A percentile compares a stretch with the other conserved stretches of the same genome.
Evolutionary conservation across 2,113 vertebrate species (phyloP).

Genomic region (Dicerorhinus sumatrensis): DNA sequence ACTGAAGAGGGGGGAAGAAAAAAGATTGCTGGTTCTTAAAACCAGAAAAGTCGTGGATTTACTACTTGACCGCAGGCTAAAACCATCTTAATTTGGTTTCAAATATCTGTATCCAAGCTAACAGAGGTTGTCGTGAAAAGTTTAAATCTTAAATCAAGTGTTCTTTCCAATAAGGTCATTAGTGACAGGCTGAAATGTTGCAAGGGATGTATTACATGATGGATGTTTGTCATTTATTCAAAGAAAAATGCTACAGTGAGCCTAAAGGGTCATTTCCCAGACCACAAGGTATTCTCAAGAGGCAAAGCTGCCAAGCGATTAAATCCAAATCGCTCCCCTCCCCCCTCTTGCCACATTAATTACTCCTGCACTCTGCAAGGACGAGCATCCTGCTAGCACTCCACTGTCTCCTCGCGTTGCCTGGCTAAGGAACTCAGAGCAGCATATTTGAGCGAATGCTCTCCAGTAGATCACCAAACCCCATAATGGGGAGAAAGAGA

Average conservation of each 20-base stretch:
- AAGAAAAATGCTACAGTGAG: constrained; percentile 70
- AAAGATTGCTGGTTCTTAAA: constrained; percentile 58
- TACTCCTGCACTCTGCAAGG: constrained; percentile 27
- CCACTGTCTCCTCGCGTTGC: not conserved
- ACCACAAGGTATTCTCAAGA: constrained; percentile 38
- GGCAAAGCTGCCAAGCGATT: constrained; percentile 7
- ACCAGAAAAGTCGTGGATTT: constrained; percentile 75
- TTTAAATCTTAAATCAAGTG: constrained; percentile 86
- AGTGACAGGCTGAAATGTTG: constrained; percentile 80
- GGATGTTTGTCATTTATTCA: constrained; percentile 53
- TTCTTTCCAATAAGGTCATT: constrained; percentile 84
- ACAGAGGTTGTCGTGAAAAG: constrained; percentile 83
- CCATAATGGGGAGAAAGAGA: not conserved
- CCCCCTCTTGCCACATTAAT: not conserved
- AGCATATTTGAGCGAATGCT: not conserved
- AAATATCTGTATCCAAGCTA: constrained; percentile 77
- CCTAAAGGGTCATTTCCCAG: constrained; percentile 75
- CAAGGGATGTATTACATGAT: constrained; percentile 79
- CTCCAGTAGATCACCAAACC: not conserved
- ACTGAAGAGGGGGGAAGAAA: accelerated
- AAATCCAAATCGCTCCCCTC: constrained; percentile 34
- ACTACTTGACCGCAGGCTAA: constrained; percentile 80
- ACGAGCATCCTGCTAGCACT: not conserved
- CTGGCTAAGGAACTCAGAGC: not conserved
- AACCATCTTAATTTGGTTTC: constrained; percentile 82